Conservation (phyloP, 1,140 invertebrate genomes). For the Camponotus vicinus region DNA sequence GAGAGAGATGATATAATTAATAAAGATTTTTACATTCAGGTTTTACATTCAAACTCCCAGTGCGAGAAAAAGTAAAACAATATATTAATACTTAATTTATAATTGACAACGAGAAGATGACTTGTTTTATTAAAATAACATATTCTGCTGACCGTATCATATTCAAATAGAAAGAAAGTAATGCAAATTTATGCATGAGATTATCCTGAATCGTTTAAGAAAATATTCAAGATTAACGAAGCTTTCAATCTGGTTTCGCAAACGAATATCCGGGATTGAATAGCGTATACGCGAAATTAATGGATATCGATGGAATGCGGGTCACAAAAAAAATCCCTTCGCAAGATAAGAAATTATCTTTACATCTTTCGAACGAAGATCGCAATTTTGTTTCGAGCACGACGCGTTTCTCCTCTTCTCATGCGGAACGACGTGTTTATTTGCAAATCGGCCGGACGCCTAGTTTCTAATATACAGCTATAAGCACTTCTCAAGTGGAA, state of each 20-base stretch:
- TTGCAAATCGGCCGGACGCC: constrained; percentile 32
- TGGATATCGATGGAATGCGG: neutral
- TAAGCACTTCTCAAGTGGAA: constrained; percentile 18
- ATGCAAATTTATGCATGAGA: constrained; percentile 3
- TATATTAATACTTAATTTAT: too few species aligned
- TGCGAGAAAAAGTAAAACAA: too few species aligned
- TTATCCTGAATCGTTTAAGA: neutral
- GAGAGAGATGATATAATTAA: too few species aligned
- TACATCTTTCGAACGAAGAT: neutral
- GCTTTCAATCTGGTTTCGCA: neutral
- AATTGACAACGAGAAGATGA: neutral
- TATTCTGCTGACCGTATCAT: neutral
- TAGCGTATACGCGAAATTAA: neutral
- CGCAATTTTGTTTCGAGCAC: neutral
- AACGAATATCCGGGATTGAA: neutral
- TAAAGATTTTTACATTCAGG: too few species aligned
- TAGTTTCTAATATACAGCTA: constrained; percentile 16
- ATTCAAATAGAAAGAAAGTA: neutral
- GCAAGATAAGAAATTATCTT: constrained; percentile 14
- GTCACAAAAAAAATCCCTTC: constrained; percentile 14
- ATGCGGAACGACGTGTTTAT: constrained; percentile 59
- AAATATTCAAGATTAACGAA: neutral
- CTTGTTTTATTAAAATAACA: neutral
- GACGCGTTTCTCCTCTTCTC: constrained; percentile 47
- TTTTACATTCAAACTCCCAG: too few species aligned